Evolutionary conservation across 2,113 vertebrate species (phyloP), one percentile per base, ranked within the genome.

Genomic region (Ammodramus savannarum): DNA sequence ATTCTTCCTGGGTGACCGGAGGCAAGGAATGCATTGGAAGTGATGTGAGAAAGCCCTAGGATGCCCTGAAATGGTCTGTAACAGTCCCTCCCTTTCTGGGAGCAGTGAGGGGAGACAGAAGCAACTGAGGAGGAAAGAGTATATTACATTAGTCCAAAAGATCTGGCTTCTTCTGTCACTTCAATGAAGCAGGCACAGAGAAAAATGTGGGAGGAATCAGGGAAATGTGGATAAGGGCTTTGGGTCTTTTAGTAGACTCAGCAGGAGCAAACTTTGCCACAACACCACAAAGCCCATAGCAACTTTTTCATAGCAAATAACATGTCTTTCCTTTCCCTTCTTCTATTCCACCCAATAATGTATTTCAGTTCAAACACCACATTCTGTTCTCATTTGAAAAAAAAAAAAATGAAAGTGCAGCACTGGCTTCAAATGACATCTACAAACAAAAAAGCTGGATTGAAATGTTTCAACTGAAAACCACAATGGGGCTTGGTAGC

Each of bases 1-100:
- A 73, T 93, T 86, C 72, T 84, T 72, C 63, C 80, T 87, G 87
- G 94, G n/a, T 93, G 91, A 96, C 61, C 0, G 6, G 59, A 96
- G 71, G 61, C 4, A 1, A 96, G 93, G 94, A 96, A 97, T 96
- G 87, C 0, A 0, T 68, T 93, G 51, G 74, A 87, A 91, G 51
- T 36, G 63, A 63, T 34, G 59, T 71, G 55, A 86, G 82, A 90
- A 92, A 88, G 32, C 25, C 62, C 41, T 31, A 4, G 0, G 0
- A 41, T 74, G 51, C 8, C 68, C 78, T 86, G 51, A 29, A 46
- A 82, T 17, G 52, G 31, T 52, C 78, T 87, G 52, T 32, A 89
- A 72, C 7, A 69, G 27, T 67, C 59, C 54, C 63, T 85, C 55
- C 59, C n/a, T 89, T 91, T 58, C 78, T 94, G 59, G 59, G 51